Percentiles rank a stretch among this genome's conserved stretches.
phyloP scores from a whole-genome alignment of 1,140 invertebrate species.

The Chrysoperla carnea region DNA sequence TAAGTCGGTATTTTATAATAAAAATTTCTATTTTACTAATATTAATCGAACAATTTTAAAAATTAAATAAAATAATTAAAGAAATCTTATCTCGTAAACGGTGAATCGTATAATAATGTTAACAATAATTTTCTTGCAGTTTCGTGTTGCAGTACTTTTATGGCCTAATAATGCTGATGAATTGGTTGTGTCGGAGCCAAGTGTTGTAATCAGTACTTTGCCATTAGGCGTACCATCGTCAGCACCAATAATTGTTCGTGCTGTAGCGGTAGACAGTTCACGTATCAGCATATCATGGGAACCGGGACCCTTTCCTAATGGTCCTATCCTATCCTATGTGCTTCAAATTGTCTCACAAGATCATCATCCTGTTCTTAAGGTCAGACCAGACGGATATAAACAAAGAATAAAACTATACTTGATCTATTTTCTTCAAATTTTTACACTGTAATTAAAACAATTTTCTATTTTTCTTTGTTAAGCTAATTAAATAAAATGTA shows the following conservation, averaged over 20 bases:
- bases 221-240: slow-evolving; percentile 54
- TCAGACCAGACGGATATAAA: slow-evolving; percentile 10
- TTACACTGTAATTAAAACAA: background rate
- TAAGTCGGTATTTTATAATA: too few relatives aligned
- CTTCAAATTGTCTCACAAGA: slow-evolving; percentile 41
- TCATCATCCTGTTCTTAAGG: slow-evolving; percentile 41
- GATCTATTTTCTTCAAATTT: background rate
- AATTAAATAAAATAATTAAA: too few relatives aligned
- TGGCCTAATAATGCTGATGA: slow-evolving; percentile 41
- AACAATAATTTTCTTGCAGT: slow-evolving; percentile 50
- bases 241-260: slow-evolving; percentile 48
- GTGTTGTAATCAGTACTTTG: slow-evolving; percentile 62
- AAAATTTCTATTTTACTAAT: too few relatives aligned
- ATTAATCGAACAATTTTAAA: too few relatives aligned
- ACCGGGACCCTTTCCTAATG: slow-evolving; percentile 70
- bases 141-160: slow-evolving; percentile 58
- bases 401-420: too few relatives aligned
- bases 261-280: slow-evolving; percentile 63
- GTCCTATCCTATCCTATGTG: slow-evolving; percentile 70
- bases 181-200: slow-evolving; percentile 59
- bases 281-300: slow-evolving; percentile 76
- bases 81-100: too few relatives aligned
- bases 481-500: too few relatives aligned
- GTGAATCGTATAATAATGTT: too few relatives aligned
- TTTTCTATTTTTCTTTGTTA: too few relatives aligned